Evolutionary conservation across 37 sponge, comb jelly and placozoan genomes (phyloP).

Genomic region (Eunapius fragilis): DNA sequence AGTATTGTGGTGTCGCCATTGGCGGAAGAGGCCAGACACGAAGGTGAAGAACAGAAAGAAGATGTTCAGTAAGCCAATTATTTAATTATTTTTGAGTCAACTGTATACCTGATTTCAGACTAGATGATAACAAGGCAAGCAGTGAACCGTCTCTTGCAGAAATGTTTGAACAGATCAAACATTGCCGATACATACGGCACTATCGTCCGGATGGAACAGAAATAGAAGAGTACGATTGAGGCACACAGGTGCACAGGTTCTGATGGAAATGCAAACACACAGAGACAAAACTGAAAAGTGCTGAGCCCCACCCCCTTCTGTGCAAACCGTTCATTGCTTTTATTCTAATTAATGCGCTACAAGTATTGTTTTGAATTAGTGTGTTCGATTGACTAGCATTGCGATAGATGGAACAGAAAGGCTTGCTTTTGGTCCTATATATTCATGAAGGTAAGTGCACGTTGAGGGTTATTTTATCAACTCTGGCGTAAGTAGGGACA

Average conservation of each 20-base stretch:
- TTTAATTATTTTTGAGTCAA: neutral
- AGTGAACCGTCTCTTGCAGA: constrained; percentile 37
- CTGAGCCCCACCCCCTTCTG: neutral
- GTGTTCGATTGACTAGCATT: neutral
- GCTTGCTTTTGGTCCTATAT: neutral
- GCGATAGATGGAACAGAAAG: neutral
- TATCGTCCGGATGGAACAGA: constrained; percentile 40
- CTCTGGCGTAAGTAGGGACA: no score
- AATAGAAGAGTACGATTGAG: neutral
- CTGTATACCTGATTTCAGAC: neutral
- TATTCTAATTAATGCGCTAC: neutral
- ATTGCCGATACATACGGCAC: constrained; percentile 67
- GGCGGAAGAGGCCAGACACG: neutral
- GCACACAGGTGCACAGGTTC: neutral
- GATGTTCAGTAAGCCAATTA: neutral
- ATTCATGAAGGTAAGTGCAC: neutral
- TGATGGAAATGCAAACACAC: neutral
- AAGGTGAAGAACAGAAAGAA: neutral
- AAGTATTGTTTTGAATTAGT: neutral
- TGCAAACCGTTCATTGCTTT: neutral
- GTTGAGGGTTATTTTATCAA: neutral
- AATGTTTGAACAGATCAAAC: constrained; percentile 62
- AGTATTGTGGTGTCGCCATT: neutral
- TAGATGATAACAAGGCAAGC: neutral
- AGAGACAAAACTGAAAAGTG: neutral